Evolutionary conservation across 1,140 invertebrate genomes (phyloP), one percentile per base, ranked within the genome.

Genomic region (Platyura marginata): DNA sequence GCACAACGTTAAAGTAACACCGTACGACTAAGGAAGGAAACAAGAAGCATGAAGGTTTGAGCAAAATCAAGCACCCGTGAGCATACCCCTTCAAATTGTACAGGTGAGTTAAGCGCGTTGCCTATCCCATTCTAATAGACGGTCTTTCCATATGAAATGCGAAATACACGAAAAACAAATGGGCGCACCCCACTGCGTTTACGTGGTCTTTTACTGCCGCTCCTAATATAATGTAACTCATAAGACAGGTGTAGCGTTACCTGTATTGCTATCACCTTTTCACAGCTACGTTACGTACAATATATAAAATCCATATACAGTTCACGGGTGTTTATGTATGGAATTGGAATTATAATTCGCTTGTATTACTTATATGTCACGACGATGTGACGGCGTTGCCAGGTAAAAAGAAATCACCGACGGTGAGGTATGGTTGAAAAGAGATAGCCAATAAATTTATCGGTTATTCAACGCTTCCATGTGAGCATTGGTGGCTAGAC

Each of bases 11-110:
- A 40, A 21, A 23, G 38, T 40, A 40, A 22, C 38, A 40, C 21
- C 38, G 21, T 9, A 23, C 21, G 20, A 40, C 38, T 40, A 23
- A 40, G 38, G 38, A 40, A 40, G 21, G 38, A 40, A 39, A 40
- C 21, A 21, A 40, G 9, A 40, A 40, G 38, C 38, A 40, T 22
- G 38, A 40, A 40, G 38, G 38, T 40, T 40, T 23, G 38, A 40
- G n/a, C 38, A 40, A 40, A 40, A 40, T 40, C 38, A 40, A 40
- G 38, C 38, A 40, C 20, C 10, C 8, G 38, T 23, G n/a, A 40
- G 38, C 38, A 22, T 40, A 21, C 21, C 21, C 21, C 21, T 23
- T 40, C 5, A 11, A 40, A 40, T 40, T 23, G 9, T n/a, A 9
- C 34, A 16, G 20, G 20, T 40, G 20, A 21, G 38, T 40, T 19